These are phyloP conservation scores for Eristalis tenax DNA, from an alignment of 2,888 invertebrate species.

Conservation along the genomic window DNA sequence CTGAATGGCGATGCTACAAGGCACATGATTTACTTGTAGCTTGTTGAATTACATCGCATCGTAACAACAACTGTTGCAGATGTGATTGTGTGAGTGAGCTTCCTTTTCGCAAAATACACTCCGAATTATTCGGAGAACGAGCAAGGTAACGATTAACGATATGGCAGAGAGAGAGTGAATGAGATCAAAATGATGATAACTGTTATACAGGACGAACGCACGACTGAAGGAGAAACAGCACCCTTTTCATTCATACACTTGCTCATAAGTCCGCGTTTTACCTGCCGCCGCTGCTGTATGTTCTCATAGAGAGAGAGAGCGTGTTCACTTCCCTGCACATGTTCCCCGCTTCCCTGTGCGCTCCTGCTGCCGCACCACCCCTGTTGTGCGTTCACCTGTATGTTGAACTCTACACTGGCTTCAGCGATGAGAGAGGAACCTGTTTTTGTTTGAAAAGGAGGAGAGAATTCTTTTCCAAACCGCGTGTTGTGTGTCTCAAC, in stretches of 20 bases:
- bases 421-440: conserved; percentile 24
- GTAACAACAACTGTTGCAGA: conserved; percentile 71
- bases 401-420: conserved; percentile 6
- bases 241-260: conserved; percentile 60
- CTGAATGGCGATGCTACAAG: conserved; percentile 27
- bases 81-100: conserved; percentile 50
- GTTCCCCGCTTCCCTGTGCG: background rate
- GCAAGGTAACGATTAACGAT: background rate
- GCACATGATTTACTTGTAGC: conserved; percentile 68
- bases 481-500: conserved; percentile 19
- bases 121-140: conserved; percentile 56
- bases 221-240: conserved; percentile 46
- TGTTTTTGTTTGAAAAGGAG: conserved; percentile 24
- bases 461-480: conserved; percentile 25
- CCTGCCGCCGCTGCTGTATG: conserved; percentile 27
- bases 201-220: conserved; percentile 67
- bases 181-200: conserved; percentile 36
- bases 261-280: conserved; percentile 4
- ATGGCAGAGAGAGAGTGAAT: conserved; percentile 8
- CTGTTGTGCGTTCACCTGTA: conserved; percentile 37
- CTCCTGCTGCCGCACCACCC: background rate
- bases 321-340: background rate
- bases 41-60: conserved; percentile 67
- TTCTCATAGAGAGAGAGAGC: conserved; percentile 34
- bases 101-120: conserved; percentile 35